A percentile compares a stretch with the other conserved stretches of the same genome.
phyloP scores from a whole-genome alignment of 2,797 vertebrate genomes.

The Sebastes hubbsi region DNA sequence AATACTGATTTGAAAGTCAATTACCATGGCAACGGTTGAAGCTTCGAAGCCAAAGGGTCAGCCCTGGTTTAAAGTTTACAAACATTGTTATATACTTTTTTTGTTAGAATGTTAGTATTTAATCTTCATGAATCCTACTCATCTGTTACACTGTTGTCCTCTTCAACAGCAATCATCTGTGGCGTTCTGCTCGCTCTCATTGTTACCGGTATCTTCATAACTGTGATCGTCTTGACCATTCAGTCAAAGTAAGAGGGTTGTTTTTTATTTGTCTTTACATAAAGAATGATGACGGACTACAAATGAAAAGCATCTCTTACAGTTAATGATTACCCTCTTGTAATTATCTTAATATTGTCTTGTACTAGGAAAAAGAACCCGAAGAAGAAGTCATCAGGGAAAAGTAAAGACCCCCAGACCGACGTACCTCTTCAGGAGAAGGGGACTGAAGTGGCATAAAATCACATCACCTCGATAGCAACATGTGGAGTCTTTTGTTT shows the following conservation, averaged over 20 bases:
- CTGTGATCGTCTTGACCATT: constrained; percentile 64
- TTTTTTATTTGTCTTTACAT: neutral
- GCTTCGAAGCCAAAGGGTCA: too few species aligned
- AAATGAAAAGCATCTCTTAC: neutral
- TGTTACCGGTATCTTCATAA: constrained; percentile 52
- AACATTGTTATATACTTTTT: neutral
- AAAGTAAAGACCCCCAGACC: constrained; percentile 32
- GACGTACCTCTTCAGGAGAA: constrained; percentile 53
- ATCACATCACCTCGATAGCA: neutral
- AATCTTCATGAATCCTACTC: neutral
- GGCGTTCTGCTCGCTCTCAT: constrained; percentile 72
- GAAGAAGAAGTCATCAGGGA: constrained; percentile 43
- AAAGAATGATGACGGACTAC: neutral
- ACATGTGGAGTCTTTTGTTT: constrained; percentile 7
- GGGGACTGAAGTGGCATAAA: constrained; percentile 64
- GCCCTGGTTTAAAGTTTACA: too few species aligned
- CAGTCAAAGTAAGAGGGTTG: constrained; percentile 68
- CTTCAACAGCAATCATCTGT: constrained; percentile 74
- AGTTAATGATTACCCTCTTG: neutral
- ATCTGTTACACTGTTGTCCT: neutral
- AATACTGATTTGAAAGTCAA: too few species aligned
- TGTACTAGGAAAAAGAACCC: constrained; percentile 56
- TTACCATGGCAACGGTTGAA: too few species aligned
- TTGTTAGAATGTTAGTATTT: neutral
- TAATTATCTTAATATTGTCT: neutral